A percentile compares a stretch with the other conserved stretches of the same genome.
Conservation (phyloP, 2,113 vertebrate species). For the Oplegnathus fasciatus region DNA sequence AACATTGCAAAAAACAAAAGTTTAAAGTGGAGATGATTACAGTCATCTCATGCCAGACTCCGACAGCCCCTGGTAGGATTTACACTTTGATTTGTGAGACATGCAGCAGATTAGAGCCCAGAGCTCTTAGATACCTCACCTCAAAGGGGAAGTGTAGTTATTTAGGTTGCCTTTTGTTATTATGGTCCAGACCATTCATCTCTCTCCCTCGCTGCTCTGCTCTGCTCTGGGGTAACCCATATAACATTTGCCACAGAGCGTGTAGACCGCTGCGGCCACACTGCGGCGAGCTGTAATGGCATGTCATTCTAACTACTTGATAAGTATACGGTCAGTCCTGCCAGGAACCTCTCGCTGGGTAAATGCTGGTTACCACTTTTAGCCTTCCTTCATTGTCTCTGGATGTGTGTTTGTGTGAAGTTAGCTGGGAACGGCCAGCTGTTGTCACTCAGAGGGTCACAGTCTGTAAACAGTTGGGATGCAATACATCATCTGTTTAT, state of each 20-base stretch:
- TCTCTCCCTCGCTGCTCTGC: conserved; percentile 13
- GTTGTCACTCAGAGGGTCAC: conserved; percentile 47
- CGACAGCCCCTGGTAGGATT: conserved; percentile 33
- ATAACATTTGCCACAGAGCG: conserved; percentile 67
- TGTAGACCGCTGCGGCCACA: conserved; percentile 69
- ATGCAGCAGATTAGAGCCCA: conserved; percentile 50
- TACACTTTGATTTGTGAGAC: conserved; percentile 60
- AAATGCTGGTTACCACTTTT: conserved; percentile 85
- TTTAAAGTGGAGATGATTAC: conserved; percentile 44
- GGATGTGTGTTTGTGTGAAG: conserved; percentile 66
- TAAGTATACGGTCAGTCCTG: conserved; percentile 79
- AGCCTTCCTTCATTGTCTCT: conserved; percentile 83
- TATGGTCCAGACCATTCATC: conserved; percentile 58
- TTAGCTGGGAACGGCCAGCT: conserved; percentile 66
- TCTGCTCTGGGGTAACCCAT: conserved; percentile 63
- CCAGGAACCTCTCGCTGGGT: conserved; percentile 79
- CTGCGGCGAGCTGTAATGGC: conserved; percentile 76
- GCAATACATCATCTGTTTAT: conserved; percentile 12
- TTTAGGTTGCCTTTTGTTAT: conserved; percentile 77
- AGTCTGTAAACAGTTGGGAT: conserved; percentile 54
- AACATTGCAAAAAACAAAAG: conserved; percentile 10
- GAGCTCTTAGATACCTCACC: conserved; percentile 56
- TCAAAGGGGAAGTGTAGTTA: conserved; percentile 69
- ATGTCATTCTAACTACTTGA: conserved; percentile 83
- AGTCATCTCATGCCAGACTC: conserved; percentile 30